Evolutionary conservation across 1,140 invertebrate species (phyloP).

Genomic region (Sitophilus oryzae): DNA sequence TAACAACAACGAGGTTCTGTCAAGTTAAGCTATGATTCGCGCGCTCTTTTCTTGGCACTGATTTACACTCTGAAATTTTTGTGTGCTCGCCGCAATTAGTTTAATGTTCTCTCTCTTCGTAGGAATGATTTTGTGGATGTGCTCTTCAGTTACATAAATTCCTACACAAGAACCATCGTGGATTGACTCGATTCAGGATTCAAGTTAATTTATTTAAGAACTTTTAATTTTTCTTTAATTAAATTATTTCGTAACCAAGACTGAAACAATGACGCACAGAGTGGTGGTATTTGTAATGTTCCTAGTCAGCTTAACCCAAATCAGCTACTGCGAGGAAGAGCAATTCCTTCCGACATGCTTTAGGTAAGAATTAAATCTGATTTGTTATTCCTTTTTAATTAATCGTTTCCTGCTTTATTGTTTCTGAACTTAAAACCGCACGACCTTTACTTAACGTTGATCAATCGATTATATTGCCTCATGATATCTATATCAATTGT

Average conservation of each 20-base stretch:
- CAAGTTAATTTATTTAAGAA: constrained; percentile 7
- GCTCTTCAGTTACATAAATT: constrained; percentile 16
- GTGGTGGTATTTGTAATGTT: constrained; percentile 24
- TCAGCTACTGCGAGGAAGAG: constrained; percentile 21
- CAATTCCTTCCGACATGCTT: constrained; percentile 28
- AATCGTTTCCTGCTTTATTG: not conserved
- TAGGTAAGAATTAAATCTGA: constrained; percentile 28
- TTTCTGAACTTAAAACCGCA: constrained; percentile 6
- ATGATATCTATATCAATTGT: no score
- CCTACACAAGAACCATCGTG: not conserved
- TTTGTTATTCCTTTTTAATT: constrained; percentile 4
- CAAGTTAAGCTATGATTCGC: constrained; percentile 13
- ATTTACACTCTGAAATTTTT: constrained; percentile 12
- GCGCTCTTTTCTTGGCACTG: constrained; percentile 12
- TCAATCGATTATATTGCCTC: no score
- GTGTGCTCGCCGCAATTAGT: not conserved
- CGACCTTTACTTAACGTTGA: no score
- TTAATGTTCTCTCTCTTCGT: constrained; percentile 20
- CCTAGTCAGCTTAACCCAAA: constrained; percentile 25
- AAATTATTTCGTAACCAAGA: constrained; percentile 4
- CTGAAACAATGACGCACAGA: constrained; percentile 18
- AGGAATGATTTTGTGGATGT: constrained; percentile 22
- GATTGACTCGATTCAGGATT: not conserved
- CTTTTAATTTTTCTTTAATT: constrained; percentile 4
- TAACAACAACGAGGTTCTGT: constrained; percentile 6